Base-by-base conservation (phyloP, 1,140 invertebrate species). In the Pteromalus puparum region DNA sequence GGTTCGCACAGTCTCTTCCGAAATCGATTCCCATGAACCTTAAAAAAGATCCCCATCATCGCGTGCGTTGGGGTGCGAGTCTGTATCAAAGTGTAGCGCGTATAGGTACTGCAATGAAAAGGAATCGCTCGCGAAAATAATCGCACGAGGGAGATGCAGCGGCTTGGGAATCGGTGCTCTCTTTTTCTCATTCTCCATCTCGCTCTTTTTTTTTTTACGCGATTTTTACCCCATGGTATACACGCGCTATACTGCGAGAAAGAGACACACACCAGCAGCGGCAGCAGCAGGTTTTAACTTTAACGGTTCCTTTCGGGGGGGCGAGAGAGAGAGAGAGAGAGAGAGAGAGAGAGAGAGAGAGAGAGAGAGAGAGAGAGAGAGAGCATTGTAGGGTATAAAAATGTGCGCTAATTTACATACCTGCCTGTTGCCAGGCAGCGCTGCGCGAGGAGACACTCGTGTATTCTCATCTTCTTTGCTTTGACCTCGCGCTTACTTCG, bases 331-430 rank as follows among this genome's bases (percentile, higher is more conserved):
- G 46, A 87, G 75, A 30, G 30, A 30, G 30, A 30, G 30, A 30
- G 30, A 30, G 30, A 30, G 30, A 30, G 30, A 30, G 30, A 30
- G 30, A 30, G 30, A 30, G 30, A 30, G 30, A 30, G 30, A 30
- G 30, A 30, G 30, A 30, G 30, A 30, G 30, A 30, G 30, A 30
- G 30, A 34, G 30, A 34, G 30, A 34, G 30, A 34, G 30, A 34
- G 30, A 82, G 87, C 84, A 90, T 90, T 90, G 89, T 89, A n/a
- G 88, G 83, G 85, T 88, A 91, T 90, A 91, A 92, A 92, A 92
- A 92, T 38, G 53, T 89, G 90, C 90, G 89, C 89, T 90, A 88
- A 93, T 93, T 93, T 91, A 89, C 92, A 93, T 92, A 84, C 77
- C 88, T 89, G 88, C 87, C 90, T 89, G 90, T 91, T 91, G 86